A percentile compares a stretch with the other conserved stretches of the same genome.
Evolutionary conservation across 2,888 invertebrate genomes (phyloP).

Genomic region (Epinotia brunnichana): DNA sequence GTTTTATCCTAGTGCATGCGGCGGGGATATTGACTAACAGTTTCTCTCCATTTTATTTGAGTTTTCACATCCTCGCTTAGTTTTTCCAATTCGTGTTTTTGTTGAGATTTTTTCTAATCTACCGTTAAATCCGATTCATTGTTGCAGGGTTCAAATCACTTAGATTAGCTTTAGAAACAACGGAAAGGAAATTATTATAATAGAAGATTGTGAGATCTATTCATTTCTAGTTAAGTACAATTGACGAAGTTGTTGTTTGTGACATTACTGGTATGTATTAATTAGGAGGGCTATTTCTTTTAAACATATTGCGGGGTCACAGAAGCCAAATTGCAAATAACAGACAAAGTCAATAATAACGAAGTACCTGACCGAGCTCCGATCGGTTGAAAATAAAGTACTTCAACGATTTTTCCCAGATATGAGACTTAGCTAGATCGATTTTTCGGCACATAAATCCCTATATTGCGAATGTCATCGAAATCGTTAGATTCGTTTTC

Average conservation of each 20-base stretch:
- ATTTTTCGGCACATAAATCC: too few species aligned
- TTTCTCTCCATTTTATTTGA: constrained; percentile 42
- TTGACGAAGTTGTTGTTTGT: not conserved
- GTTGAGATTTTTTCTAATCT: constrained; percentile 39
- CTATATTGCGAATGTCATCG: too few species aligned
- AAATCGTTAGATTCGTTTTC: too few species aligned
- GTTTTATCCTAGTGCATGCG: constrained; percentile 32
- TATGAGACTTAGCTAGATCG: too few species aligned
- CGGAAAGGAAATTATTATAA: constrained; percentile 8
- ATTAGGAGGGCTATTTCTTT: too few species aligned
- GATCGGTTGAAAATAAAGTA: too few species aligned
- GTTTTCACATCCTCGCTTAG: constrained; percentile 40
- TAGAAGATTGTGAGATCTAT: not conserved
- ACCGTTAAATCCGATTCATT: constrained; percentile 36
- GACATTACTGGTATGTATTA: not conserved
- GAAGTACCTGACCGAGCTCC: too few species aligned
- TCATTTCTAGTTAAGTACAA: not conserved
- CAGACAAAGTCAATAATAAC: too few species aligned
- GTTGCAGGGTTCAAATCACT: constrained; percentile 31
- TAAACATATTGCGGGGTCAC: too few species aligned
- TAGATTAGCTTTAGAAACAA: constrained; percentile 23
- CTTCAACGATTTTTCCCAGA: too few species aligned
- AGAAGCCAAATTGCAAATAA: too few species aligned
- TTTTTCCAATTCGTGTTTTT: constrained; percentile 41
- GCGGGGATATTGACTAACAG: constrained; percentile 34